Percentiles rank a stretch among this genome's conserved stretches.
These are phyloP conservation scores for Cremastobaeus sp. DNA, from an alignment of 2,888 invertebrate species.

Conservation along the genomic window DNA sequence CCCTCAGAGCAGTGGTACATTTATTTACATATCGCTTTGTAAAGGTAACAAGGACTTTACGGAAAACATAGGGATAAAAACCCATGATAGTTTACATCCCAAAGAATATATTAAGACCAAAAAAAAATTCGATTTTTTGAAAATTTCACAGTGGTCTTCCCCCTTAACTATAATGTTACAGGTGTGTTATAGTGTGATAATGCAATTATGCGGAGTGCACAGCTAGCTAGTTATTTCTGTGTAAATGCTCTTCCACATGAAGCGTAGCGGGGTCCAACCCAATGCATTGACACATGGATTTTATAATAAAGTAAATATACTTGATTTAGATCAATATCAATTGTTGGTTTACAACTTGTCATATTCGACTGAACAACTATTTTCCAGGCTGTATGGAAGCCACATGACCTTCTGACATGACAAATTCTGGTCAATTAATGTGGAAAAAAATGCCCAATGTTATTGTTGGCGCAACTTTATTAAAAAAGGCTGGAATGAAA, in stretches of 20 bases:
- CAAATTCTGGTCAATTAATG: conserved; percentile 89
- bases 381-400: conserved; percentile 92
- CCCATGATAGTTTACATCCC: too few species aligned
- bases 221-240: conserved; percentile 96
- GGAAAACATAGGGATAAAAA: too few species aligned
- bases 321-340: too few species aligned
- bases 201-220: conserved; percentile 98
- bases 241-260: conserved; percentile 93
- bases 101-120: too few species aligned
- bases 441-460: conserved; percentile 97
- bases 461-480: conserved; percentile 92
- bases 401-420: conserved; percentile 93
- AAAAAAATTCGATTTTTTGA: too few species aligned
- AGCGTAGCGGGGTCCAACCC: conserved; percentile 93
- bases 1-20: too few species aligned
- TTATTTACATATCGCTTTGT: too few species aligned
- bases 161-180: conserved; percentile 69
- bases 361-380: too few species aligned
- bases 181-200: conserved; percentile 98
- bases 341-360: too few species aligned
- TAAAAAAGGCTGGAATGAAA: conserved; percentile 87
- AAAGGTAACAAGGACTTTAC: too few species aligned
- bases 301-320: conserved; percentile 83
- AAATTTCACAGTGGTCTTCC: too few species aligned
- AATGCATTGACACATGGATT: conserved; percentile 99